Percentiles rank a stretch among this genome's conserved stretches.
Evolutionary conservation across 2,888 invertebrate species (phyloP).

Genomic region (Osmoderma eremita): DNA sequence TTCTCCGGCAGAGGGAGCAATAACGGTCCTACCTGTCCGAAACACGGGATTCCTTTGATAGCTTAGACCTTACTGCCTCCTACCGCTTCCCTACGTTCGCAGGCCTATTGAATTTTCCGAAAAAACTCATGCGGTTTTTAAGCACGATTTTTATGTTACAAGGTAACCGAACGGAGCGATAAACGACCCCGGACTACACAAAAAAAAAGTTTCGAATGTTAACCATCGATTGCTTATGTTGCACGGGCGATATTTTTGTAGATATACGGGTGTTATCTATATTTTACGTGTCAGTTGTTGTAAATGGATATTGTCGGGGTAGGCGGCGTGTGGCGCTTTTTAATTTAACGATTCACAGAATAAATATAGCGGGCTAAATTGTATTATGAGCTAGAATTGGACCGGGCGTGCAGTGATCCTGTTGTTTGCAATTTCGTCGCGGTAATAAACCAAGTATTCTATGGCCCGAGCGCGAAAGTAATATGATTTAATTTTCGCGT

Average conservation of each 20-base stretch:
- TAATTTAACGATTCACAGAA: conserved; percentile 24
- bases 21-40: conserved; percentile 6
- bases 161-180: conserved; percentile 18
- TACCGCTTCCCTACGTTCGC: neutral
- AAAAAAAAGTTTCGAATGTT: conserved; percentile 7
- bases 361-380: conserved; percentile 8
- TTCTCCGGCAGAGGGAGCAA: conserved; percentile 8
- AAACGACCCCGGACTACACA: neutral
- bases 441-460: conserved; percentile 10
- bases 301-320: conserved; percentile 16
- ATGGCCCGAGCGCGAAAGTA: neutral
- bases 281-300: conserved; percentile 27
- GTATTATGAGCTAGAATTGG: neutral
- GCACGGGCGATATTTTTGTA: neutral
- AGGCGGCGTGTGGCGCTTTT: conserved; percentile 4
- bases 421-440: conserved; percentile 4
- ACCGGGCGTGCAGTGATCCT: neutral
- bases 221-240: conserved; percentile 4
- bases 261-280: conserved; percentile 14
- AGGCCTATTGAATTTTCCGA: conserved; percentile 7
- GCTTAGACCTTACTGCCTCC: neutral
- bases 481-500: conserved; percentile 10
- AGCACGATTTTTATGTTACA: conserved; percentile 18
- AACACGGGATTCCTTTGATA: neutral
- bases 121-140: conserved; percentile 24